These are phyloP conservation scores for Hermatobates lingyangjiaoensis DNA, from an alignment of 1,140 invertebrate species.

Conservation along the genomic window DNA sequence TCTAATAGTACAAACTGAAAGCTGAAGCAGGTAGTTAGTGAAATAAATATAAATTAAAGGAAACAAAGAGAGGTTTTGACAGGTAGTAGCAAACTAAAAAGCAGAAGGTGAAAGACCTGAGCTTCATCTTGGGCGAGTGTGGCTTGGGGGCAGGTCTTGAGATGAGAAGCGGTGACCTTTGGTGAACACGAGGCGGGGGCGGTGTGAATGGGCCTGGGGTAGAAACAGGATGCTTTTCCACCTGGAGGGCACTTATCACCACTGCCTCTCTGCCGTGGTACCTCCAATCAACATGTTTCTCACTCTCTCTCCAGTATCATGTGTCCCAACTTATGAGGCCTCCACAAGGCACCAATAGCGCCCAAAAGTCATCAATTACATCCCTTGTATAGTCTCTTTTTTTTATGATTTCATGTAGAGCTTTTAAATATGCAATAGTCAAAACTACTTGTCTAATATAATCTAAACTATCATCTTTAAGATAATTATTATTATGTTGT, in stretches of 20 bases:
- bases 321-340: not conserved
- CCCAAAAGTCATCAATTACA: not conserved
- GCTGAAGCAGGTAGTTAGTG: too few relatives aligned
- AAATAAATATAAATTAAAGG: too few relatives aligned
- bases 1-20: too few relatives aligned
- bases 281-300: conserved; percentile 27
- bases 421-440: conserved; percentile 10
- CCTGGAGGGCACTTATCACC: conserved; percentile 78
- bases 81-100: not conserved
- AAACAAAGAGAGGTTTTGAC: too few relatives aligned
- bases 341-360: not conserved
- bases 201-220: conserved; percentile 54
- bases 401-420: not conserved
- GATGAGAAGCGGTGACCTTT: conserved; percentile 20
- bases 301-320: not conserved
- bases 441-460: conserved; percentile 20
- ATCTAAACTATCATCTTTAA: not conserved
- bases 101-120: conserved; percentile 39
- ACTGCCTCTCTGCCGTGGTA: conserved; percentile 83
- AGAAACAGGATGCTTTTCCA: conserved; percentile 76
- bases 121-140: conserved; percentile 73
- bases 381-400: not conserved
- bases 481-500: too few relatives aligned
- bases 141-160: conserved; percentile 36
- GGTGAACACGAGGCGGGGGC: conserved; percentile 23